Evolutionary conservation across 2,113 vertebrate species (phyloP), one percentile per base, ranked within the genome.

Genomic region (Struthidea cinerea): DNA sequence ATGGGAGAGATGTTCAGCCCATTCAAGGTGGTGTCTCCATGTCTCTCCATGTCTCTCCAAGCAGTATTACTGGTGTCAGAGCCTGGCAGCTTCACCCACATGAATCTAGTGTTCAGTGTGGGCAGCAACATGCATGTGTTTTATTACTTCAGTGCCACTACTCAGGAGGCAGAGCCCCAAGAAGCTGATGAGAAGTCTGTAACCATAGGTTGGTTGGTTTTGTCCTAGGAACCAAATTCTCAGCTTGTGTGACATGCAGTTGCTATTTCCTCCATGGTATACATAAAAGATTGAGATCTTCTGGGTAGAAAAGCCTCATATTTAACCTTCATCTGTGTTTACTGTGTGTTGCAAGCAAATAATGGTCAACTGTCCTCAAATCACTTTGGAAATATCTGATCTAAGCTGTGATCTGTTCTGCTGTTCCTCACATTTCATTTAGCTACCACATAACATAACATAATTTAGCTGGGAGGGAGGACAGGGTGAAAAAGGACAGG

Each of bases 71-170:
- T 13, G 30, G 16, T 3, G 1, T 53, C 27, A 64, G 55, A 74
- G 41, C 46, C 24, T 63, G 44, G 37, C 1, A 4, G 78, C 82
- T 87, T 79, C 74, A 93, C 12, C 14, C 49, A n/a, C 16, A 3
- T 0, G 2, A 71, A 52, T 32, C n/a, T 47, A 6, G 0, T n/a
- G 17, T 32, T 64, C 20, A 23, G 1, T 59, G 17, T 64, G 52
- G 19, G 24, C 39, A 89, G 23, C 50, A 70, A n/a, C 15, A 24
- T 3, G 11, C 6, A 22, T 18, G 16, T 46, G 20, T 19, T 44
- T 47, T 55, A 39, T 50, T 67, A 37, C 10, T 63, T 26, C 61
- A 68, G 8, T 47, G 22, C 27, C 46, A 57, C 33, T 76, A n/a
- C 18, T 64, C 56, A 16, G 30, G 14, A 85, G 37, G 7, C 37